Evolutionary conservation across 1,140 invertebrate species (phyloP).

Genomic region (Paralvinella palmiformis): DNA sequence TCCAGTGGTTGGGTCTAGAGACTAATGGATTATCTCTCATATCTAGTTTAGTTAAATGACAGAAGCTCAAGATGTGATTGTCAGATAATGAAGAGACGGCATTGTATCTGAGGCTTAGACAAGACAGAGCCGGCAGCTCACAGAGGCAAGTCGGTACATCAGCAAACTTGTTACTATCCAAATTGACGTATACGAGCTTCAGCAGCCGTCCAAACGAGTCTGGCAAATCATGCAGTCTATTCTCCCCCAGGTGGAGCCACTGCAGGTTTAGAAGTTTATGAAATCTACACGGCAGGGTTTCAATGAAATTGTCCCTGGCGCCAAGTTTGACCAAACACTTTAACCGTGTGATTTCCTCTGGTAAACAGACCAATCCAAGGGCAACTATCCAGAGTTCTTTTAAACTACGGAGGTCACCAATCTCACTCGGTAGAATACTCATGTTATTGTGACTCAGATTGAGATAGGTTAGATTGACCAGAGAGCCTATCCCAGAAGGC

Average conservation of each 20-base stretch:
- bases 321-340: conserved; percentile 35
- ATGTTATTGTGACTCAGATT: conserved; percentile 40
- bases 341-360: conserved; percentile 33
- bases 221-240: conserved; percentile 33
- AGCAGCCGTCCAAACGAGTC: conserved; percentile 27
- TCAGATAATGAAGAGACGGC: conserved; percentile 28
- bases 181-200: conserved; percentile 35
- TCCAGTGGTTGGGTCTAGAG: conserved; percentile 35
- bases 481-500: conserved; percentile 30
- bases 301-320: conserved; percentile 31
- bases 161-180: conserved; percentile 35
- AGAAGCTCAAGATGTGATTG: conserved; percentile 33
- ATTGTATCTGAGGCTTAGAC: conserved; percentile 33
- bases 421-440: conserved; percentile 29
- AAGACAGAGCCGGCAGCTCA: conserved; percentile 26
- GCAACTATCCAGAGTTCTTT: conserved; percentile 39
- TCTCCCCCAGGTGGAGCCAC: conserved; percentile 42
- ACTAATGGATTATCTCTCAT: conserved; percentile 34
- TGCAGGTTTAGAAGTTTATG: conserved; percentile 27
- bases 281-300: conserved; percentile 29
- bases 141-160: conserved; percentile 33
- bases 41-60: conserved; percentile 38
- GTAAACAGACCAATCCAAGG: conserved; percentile 33
- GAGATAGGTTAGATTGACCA: conserved; percentile 34
- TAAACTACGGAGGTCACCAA: conserved; percentile 29